phyloP scores from a whole-genome alignment of 2,113 vertebrate species.

The Lepidothrix coronata region DNA sequence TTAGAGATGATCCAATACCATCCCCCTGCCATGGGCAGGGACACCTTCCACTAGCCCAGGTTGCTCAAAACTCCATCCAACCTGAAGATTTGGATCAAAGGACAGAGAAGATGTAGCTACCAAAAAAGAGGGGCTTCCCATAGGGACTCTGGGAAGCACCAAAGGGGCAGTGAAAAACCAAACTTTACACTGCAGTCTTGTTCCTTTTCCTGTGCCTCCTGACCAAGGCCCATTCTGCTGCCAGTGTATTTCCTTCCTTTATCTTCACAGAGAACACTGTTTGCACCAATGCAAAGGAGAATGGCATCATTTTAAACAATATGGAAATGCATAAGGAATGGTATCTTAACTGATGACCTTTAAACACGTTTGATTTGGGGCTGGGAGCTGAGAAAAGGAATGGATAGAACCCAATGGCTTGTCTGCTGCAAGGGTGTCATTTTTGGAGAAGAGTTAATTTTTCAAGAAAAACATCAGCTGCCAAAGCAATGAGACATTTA shows the following conservation, averaged over 20 bases:
- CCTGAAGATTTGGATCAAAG: no score
- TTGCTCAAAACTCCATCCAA: not conserved
- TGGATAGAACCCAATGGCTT: not conserved
- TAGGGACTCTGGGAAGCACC: not conserved
- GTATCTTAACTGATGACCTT: not conserved
- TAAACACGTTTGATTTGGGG: not conserved
- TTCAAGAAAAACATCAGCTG: not conserved
- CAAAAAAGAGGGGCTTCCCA: not conserved
- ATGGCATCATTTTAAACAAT: not conserved
- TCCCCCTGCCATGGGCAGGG: not conserved
- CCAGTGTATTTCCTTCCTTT: not conserved
- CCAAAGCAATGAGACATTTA: slow-evolving; percentile 4
- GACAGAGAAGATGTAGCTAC: not conserved
- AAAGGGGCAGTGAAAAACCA: not conserved
- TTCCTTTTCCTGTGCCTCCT: not conserved
- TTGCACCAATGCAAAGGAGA: not conserved
- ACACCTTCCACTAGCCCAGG: not conserved
- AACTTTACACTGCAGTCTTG: not conserved
- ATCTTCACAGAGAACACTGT: not conserved
- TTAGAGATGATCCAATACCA: not conserved
- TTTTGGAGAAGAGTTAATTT: not conserved
- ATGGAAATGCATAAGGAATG: not conserved
- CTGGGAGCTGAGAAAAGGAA: not conserved
- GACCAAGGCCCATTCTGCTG: not conserved
- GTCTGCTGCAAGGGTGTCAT: not conserved